A percentile compares a stretch with the other conserved stretches of the same genome.
These are phyloP conservation scores for Heteractis magnifica DNA, from an alignment of 92 coral and sea anemone species.

Conservation along the genomic window DNA sequence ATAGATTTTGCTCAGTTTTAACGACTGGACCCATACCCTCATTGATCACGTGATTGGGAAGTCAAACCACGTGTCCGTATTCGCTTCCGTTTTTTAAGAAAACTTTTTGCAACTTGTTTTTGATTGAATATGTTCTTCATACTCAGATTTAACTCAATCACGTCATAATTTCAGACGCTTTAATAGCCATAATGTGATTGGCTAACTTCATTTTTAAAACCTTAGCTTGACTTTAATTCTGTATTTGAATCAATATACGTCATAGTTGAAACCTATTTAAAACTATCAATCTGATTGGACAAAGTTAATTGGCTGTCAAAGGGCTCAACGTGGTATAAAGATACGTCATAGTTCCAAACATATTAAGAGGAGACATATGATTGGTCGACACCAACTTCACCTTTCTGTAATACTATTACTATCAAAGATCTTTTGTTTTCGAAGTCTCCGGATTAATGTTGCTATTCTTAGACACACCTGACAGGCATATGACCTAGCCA, in stretches of 20 bases:
- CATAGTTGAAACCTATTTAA: neutral
- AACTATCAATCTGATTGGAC: neutral
- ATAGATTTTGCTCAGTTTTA: no score
- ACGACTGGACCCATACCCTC: no score
- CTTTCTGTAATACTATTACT: neutral
- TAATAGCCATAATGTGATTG: neutral
- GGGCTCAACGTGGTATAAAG: neutral
- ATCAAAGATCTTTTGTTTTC: neutral
- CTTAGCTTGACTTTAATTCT: neutral
- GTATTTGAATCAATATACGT: neutral
- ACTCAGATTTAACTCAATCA: neutral
- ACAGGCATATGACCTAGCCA: neutral
- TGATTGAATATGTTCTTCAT: neutral
- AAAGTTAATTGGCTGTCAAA: slow-evolving; percentile 1
- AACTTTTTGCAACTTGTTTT: no score
- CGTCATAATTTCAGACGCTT: neutral
- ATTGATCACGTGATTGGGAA: no score
- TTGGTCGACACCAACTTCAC: neutral
- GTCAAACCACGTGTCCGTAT: no score
- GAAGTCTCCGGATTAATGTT: neutral
- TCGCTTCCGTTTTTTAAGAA: no score
- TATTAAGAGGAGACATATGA: neutral
- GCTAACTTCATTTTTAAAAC: neutral
- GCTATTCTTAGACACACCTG: neutral
- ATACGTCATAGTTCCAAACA: neutral